phyloP scores from a whole-genome alignment of 2,797 vertebrate genomes.

The Diceros bicornis region DNA sequence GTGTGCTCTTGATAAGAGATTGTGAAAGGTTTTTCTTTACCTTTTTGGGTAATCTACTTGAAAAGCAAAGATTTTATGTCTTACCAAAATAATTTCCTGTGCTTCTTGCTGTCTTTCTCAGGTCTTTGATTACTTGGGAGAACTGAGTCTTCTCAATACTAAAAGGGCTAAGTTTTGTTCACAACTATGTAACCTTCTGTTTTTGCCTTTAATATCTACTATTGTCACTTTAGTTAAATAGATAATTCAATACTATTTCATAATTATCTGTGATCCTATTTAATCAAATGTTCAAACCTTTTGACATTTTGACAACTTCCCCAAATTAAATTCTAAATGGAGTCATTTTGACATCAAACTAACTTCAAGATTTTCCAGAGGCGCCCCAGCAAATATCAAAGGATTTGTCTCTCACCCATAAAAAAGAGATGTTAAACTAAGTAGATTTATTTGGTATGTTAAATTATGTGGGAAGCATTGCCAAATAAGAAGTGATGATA shows the following conservation, averaged over 20 bases:
- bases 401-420: background rate
- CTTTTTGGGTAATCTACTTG: background rate
- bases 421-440: background rate
- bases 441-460: background rate
- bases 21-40: background rate
- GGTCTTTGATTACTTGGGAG: background rate
- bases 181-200: background rate
- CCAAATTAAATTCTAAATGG: background rate
- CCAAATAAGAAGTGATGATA: background rate
- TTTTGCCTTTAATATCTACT: background rate
- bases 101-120: background rate
- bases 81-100: background rate
- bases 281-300: background rate
- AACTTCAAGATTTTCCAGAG: background rate
- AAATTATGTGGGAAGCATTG: background rate
- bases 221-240: background rate
- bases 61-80: background rate
- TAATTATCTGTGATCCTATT: background rate
- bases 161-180: background rate
- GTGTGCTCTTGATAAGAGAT: background rate
- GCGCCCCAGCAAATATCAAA: background rate
- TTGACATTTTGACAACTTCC: background rate
- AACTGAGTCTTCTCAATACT: background rate
- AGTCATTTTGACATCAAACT: background rate
- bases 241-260: background rate